Evolutionary conservation across 2,113 vertebrate genomes (phyloP), one percentile per base, ranked within the genome.

Genomic region (Anoplopoma fimbria): DNA sequence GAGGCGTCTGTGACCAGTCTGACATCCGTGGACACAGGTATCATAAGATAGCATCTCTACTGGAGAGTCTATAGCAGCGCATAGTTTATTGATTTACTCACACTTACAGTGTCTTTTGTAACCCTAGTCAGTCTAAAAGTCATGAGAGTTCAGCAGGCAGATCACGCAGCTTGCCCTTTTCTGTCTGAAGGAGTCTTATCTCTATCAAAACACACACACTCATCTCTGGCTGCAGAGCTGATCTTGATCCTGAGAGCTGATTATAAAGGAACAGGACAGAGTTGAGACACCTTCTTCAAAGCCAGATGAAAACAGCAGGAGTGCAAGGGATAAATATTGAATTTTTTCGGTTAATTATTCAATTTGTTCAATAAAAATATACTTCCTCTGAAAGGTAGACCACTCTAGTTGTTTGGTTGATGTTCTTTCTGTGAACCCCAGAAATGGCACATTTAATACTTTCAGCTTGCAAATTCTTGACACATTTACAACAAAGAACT

Each of bases 21-120:
- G 98, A 99, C 88, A 98, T 99, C 89, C 95, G 98, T 79, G 98
- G 98, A 62, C 98, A 99, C 95, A 98, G 98, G 98, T 99, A 83
- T 36, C 4, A 7, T 8, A 31, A 27, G 25, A 55, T 13, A 25
- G 8, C 27, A 25, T 9, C 69, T 40, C 29, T 4, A 4, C 21
- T 67, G 33, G 33, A 29, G 38, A 21, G 9, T n/a, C 17, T 13
- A 1, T 17, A 34, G 19, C 45, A 31, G 53, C n/a, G n/a, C n/a
- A n/a, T 15, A 15, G 29, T 23, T 2, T 19, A 21, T 45, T 45
- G 9, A 33, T 51, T 7, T 6, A 25, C 31, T 36, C 60, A 9
- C 47, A 51, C 40, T 8, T 5, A 2, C 33, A 15, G 34, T 8
- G 1, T 27, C 15, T 10, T 34, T 34, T 17, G 68, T 25, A 33